phyloP scores from a whole-genome alignment of 2,113 vertebrate genomes.

The Furnarius figulus region DNA sequence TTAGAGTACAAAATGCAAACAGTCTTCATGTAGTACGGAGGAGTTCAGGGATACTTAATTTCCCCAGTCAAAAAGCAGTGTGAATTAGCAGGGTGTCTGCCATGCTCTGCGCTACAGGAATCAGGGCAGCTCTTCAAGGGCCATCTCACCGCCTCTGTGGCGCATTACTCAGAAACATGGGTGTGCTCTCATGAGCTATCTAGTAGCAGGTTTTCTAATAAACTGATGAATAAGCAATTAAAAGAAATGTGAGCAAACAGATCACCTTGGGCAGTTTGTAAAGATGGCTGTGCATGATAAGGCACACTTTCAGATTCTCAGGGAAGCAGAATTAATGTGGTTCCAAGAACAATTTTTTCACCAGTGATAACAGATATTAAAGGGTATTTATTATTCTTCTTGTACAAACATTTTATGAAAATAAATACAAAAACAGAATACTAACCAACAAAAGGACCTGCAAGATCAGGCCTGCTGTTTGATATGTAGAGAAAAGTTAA shows the following conservation, averaged over 20 bases:
- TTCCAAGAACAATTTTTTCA: neutral
- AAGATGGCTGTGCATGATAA: neutral
- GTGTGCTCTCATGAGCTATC: neutral
- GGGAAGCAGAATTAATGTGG: neutral
- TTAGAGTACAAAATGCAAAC: neutral
- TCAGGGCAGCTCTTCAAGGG: neutral
- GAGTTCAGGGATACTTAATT: neutral
- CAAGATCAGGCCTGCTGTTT: neutral
- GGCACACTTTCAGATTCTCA: neutral
- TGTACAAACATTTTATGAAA: neutral
- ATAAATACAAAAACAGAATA: neutral
- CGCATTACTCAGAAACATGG: neutral
- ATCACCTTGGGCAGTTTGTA: neutral
- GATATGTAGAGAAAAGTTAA: neutral
- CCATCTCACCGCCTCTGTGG: neutral
- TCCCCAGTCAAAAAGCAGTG: neutral
- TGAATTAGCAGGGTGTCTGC: neutral
- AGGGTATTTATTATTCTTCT: neutral
- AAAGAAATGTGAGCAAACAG: conserved; percentile 11
- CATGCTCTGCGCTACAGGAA: rapidly evolving
- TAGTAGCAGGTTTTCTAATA: neutral
- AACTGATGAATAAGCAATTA: neutral
- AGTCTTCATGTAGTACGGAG: neutral
- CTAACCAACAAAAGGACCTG: neutral
- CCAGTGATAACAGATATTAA: neutral